A percentile compares a stretch with the other conserved stretches of the same genome.
These are phyloP conservation scores for Aphelocoma coerulescens DNA, from an alignment of 2,113 vertebrate genomes.

Conservation along the genomic window DNA sequence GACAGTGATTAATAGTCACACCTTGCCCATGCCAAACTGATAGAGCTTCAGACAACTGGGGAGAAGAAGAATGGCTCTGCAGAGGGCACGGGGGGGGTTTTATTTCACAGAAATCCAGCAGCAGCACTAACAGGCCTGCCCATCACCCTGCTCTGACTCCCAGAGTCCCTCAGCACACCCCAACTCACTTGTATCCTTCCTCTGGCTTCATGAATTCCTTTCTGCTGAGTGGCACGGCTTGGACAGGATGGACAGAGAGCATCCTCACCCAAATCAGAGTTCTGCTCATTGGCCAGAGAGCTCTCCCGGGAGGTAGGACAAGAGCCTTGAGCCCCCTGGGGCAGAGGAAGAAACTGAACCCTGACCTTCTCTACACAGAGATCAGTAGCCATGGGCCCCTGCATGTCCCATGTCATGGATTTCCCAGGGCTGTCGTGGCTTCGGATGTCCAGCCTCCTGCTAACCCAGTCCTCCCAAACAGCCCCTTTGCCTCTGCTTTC, in stretches of 20 bases:
- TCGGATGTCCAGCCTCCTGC: not conserved
- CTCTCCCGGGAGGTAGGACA: not conserved
- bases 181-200: not conserved
- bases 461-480: not conserved
- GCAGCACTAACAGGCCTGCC: not conserved
- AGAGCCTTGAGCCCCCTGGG: not conserved
- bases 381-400: not conserved
- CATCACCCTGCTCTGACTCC: not conserved
- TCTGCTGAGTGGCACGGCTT: constrained; percentile 24
- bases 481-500: not conserved
- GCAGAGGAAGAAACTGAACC: constrained; percentile 16
- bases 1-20: constrained; percentile 24
- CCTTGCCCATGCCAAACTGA: not conserved
- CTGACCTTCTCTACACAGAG: constrained; percentile 4
- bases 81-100: not conserved
- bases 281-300: not conserved
- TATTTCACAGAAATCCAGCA: not conserved
- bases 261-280: not conserved
- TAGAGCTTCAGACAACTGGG: not conserved
- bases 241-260: constrained; percentile 15
- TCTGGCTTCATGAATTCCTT: constrained; percentile 36
- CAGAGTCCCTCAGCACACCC: not conserved
- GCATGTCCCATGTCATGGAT: constrained; percentile 16
- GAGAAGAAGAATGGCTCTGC: not conserved
- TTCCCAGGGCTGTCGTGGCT: constrained; percentile 38